Conservation (phyloP, 2,113 vertebrate genomes). For the Naja naja region DNA sequence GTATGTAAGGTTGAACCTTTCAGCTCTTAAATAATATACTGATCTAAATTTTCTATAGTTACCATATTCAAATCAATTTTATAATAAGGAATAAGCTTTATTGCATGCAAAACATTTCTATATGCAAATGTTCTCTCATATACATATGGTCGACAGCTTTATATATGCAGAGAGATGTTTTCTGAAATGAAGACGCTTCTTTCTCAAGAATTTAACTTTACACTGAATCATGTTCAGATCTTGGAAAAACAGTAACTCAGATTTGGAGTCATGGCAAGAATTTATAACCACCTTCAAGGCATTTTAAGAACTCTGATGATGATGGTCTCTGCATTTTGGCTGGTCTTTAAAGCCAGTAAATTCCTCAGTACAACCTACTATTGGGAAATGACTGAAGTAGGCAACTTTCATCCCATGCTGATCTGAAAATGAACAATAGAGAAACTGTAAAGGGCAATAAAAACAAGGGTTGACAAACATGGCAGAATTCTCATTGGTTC, state of each 20-base stretch:
- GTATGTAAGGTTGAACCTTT: neutral
- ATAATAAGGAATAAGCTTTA: neutral
- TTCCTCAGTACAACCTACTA: neutral
- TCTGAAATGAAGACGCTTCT: neutral
- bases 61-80: neutral
- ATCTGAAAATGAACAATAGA: slow-evolving; percentile 21
- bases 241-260: neutral
- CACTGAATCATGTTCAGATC: neutral
- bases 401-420: slow-evolving; percentile 6
- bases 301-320: neutral
- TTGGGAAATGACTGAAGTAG: slow-evolving; percentile 37
- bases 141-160: neutral
- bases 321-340: neutral
- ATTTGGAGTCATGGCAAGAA: slow-evolving; percentile 16
- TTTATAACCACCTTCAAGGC: slow-evolving; percentile 2
- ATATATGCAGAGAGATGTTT: neutral
- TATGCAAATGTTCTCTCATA: neutral
- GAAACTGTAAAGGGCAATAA: neutral
- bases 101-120: neutral
- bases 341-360: slow-evolving; percentile 1
- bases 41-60: neutral
- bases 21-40: neutral
- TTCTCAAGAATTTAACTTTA: neutral
- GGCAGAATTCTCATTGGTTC: neutral
- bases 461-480: slow-evolving; percentile 2